Evolutionary conservation across 2,113 vertebrate species (phyloP).

Genomic region (Loxodonta africana): DNA sequence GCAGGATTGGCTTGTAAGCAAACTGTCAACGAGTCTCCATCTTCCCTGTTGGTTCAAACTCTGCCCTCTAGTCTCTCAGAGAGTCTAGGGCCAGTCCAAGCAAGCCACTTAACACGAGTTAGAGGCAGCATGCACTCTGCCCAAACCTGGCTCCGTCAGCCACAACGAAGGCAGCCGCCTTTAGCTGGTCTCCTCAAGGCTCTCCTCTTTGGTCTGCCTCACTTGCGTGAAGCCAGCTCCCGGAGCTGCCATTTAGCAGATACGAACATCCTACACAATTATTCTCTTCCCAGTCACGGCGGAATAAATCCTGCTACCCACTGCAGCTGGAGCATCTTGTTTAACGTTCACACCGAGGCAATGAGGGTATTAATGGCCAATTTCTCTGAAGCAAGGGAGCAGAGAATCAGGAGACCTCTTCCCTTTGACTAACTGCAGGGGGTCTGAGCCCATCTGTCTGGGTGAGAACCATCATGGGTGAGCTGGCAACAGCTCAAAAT

Average conservation of each 20-base stretch:
- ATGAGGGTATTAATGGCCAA: conserved; percentile 12
- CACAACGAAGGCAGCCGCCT: neutral
- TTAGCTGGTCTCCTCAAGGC: neutral
- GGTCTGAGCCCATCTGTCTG: neutral
- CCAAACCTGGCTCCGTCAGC: neutral
- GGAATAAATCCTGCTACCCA: neutral
- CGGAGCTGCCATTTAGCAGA: conserved; percentile 34
- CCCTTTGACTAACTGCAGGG: neutral
- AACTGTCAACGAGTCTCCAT: fast-evolving
- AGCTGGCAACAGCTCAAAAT: neutral
- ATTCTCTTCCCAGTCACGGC: conserved; percentile 33
- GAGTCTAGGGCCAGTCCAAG: neutral
- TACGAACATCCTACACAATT: conserved; percentile 45
- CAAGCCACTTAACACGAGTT: fast-evolving
- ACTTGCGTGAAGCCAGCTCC: conserved; percentile 24
- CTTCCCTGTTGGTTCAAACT: neutral
- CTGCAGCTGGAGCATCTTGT: conserved; percentile 62
- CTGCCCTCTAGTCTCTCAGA: neutral
- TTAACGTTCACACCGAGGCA: conserved; percentile 73
- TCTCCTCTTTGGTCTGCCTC: neutral
- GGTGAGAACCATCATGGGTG: fast-evolving
- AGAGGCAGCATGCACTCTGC: neutral
- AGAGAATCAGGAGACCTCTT: neutral
- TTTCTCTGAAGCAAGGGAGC: conserved; percentile 49
- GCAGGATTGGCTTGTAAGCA: neutral